Percentiles rank a stretch among this genome's conserved stretches.
Evolutionary conservation across 2,113 vertebrate genomes (phyloP).

Genomic region (Ctenomys sociabilis): DNA sequence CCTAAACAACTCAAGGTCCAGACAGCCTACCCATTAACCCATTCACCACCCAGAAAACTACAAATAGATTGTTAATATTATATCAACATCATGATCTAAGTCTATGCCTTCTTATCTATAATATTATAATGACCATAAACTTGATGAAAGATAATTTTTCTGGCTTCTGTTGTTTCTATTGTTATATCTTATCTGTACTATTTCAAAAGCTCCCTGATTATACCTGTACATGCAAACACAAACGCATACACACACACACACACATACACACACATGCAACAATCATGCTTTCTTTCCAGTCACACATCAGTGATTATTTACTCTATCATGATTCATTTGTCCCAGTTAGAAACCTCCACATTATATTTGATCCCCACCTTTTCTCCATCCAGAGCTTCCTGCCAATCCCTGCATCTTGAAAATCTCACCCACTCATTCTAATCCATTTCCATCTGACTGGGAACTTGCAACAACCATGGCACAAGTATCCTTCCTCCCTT

Average conservation of each 20-base stretch:
- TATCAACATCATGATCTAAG: not conserved
- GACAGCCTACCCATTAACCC: not conserved
- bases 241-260: not conserved
- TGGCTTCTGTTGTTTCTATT: not conserved
- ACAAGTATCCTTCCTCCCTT: not conserved
- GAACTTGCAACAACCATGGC: not conserved
- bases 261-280: no score
- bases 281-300: not conserved
- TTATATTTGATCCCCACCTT: not conserved
- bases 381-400: not conserved
- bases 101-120: not conserved
- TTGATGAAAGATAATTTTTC: not conserved
- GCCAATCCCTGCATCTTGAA: not conserved
- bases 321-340: not conserved
- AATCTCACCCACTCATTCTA: not conserved
- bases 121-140: not conserved
- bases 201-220: not conserved
- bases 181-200: not conserved
- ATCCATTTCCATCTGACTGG: not conserved
- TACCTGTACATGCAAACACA: not conserved
- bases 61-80: not conserved
- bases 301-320: not conserved
- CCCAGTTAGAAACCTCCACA: not conserved
- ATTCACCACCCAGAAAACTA: conserved; percentile 46
- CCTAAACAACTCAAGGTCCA: not conserved